Conservation (phyloP, 2,797 vertebrate genomes). For the Buphagus erythrorhynchus region DNA sequence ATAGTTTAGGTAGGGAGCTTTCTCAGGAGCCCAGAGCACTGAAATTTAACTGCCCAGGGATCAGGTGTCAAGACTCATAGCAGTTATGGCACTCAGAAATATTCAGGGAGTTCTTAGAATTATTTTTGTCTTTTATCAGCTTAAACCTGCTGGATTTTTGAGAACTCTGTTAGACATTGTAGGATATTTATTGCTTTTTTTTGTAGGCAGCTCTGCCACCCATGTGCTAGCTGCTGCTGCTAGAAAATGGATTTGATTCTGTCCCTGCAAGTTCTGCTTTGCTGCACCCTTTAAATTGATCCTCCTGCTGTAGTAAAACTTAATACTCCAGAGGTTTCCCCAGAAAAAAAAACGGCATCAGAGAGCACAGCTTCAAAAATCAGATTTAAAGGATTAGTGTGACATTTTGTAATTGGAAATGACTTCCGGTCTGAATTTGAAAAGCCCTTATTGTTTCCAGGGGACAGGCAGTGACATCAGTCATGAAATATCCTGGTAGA, state of each 20-base stretch:
- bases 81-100: neutral
- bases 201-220: neutral
- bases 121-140: neutral
- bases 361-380: constrained; percentile 33
- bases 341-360: neutral
- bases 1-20: neutral
- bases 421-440: constrained; percentile 42
- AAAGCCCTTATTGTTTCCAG: neutral
- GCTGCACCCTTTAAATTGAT: neutral
- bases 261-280: neutral
- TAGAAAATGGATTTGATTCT: neutral
- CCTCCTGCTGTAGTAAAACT: constrained; percentile 19
- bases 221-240: neutral
- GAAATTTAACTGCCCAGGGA: neutral
- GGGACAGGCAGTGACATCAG: neutral
- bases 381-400: constrained; percentile 39
- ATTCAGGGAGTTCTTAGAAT: neutral
- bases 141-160: neutral
- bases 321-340: neutral
- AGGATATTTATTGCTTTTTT: neutral
- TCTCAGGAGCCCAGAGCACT: neutral
- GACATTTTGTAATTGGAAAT: constrained; percentile 31
- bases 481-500: neutral
- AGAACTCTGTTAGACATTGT: neutral
- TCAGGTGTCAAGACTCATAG: neutral